Evolutionary conservation across 2,888 invertebrate genomes (phyloP).

Genomic region (Nymphalis urticae): DNA sequence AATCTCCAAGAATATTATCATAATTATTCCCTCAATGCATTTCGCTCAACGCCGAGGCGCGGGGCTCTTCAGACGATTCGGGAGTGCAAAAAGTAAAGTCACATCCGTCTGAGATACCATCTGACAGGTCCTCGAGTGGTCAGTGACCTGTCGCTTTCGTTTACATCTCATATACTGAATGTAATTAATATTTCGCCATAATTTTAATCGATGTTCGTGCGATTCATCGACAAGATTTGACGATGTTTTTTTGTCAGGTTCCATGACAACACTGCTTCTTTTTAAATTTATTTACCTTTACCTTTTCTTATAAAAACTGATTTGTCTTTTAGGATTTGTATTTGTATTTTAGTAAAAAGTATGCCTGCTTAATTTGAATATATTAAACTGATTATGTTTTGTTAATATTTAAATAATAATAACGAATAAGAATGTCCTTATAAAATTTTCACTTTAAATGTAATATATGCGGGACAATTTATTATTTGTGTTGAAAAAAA

Average conservation of each 20-base stretch:
- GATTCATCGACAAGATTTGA: slow-evolving; percentile 8
- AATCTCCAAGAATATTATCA: slow-evolving; percentile 30
- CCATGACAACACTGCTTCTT: neutral
- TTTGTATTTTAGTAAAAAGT: neutral
- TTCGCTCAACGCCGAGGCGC: slow-evolving; percentile 61
- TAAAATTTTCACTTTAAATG: no score
- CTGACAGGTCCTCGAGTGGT: slow-evolving; percentile 63
- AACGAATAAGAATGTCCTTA: no score
- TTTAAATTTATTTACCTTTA: neutral
- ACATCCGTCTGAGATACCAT: slow-evolving; percentile 67
- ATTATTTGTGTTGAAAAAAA: no score
- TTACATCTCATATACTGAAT: slow-evolving; percentile 32
- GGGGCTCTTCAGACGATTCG: slow-evolving; percentile 66
- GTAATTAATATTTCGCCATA: slow-evolving; percentile 32
- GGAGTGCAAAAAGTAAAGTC: slow-evolving; percentile 64
- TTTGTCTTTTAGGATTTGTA: neutral
- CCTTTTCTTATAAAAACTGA: no score
- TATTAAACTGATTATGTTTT: no score
- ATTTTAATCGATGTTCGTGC: slow-evolving; percentile 21
- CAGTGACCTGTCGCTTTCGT: slow-evolving; percentile 56
- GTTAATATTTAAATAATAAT: no score
- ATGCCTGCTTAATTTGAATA: neutral
- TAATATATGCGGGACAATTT: no score
- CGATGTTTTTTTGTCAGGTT: slow-evolving; percentile 4
- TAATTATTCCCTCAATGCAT: slow-evolving; percentile 48